phyloP scores from a whole-genome alignment of 35 echinoderm and acorn worm species.

The Lytechinus variegatus region DNA sequence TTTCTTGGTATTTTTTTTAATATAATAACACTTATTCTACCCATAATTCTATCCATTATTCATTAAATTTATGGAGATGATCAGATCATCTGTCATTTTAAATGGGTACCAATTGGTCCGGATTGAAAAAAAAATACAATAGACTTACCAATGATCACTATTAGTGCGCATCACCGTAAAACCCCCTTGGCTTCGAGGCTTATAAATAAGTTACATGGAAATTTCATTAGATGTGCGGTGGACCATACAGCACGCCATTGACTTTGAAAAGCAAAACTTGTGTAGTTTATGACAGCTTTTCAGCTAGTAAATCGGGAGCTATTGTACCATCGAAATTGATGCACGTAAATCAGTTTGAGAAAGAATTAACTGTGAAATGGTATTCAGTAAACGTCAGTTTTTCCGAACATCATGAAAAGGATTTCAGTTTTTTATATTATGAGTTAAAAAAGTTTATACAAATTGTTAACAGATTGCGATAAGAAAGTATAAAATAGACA shows the following conservation, averaged over 20 bases:
- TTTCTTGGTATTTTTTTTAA: too few species aligned
- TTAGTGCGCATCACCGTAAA: not conserved
- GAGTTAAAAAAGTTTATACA: too few species aligned
- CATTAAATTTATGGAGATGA: too few species aligned
- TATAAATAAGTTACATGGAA: not conserved
- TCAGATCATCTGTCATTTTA: not conserved
- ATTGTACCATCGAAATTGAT: not conserved
- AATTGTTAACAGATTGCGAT: too few species aligned
- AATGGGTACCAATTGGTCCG: not conserved
- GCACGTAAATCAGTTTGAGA: not conserved
- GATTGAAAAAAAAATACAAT: not conserved
- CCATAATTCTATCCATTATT: too few species aligned
- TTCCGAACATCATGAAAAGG: too few species aligned
- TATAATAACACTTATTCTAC: too few species aligned
- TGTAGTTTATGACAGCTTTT: not conserved
- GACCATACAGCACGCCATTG: not conserved
- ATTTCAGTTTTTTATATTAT: too few species aligned
- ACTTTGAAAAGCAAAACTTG: not conserved
- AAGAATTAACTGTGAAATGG: too few species aligned
- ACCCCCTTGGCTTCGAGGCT: too few species aligned
- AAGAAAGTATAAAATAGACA: too few species aligned
- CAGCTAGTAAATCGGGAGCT: not conserved
- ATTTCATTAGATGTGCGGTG: not conserved
- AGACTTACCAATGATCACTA: not conserved
- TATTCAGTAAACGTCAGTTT: too few species aligned